Evolutionary conservation across 2,888 invertebrate genomes (phyloP).

Genomic region (Dasysyrphus tricinctus): DNA sequence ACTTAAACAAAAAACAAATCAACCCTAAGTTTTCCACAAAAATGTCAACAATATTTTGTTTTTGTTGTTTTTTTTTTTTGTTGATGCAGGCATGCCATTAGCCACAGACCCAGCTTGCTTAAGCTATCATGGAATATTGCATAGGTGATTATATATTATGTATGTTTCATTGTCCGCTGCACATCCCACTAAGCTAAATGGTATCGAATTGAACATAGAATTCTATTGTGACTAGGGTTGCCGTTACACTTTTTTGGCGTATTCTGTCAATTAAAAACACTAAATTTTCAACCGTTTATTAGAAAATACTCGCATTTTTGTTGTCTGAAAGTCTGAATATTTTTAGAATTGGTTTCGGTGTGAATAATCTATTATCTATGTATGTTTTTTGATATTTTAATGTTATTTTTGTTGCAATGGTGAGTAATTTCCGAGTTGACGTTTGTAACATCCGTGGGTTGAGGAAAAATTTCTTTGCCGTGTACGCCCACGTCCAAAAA

Average conservation of each 20-base stretch:
- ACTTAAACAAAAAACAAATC: background rate
- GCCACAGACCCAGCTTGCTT: background rate
- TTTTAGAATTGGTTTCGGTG: too few species aligned
- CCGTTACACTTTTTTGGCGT: background rate
- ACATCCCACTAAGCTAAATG: slow-evolving; percentile 29
- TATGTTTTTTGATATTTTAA: too few species aligned
- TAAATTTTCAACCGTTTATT: too few species aligned
- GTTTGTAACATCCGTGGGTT: too few species aligned
- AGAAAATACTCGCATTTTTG: too few species aligned
- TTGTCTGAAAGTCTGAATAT: too few species aligned
- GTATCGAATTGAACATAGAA: slow-evolving; percentile 31
- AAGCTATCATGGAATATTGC: slow-evolving; percentile 24
- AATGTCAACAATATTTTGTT: slow-evolving; percentile 24
- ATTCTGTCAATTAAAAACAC: too few species aligned
- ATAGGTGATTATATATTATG: slow-evolving; percentile 32
- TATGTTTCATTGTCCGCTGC: slow-evolving; percentile 34
- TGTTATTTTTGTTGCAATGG: too few species aligned
- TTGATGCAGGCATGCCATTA: background rate
- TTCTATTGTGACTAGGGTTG: background rate
- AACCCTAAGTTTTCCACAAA: slow-evolving; percentile 32
- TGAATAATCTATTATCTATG: too few species aligned
- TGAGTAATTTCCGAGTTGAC: too few species aligned
- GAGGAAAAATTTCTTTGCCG: too few species aligned
- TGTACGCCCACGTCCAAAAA: too few species aligned
- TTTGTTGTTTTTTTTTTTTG: background rate